These are phyloP conservation scores for Alouatta palliata DNA, from an alignment of 2,113 vertebrate genomes.

Conservation along the genomic window DNA sequence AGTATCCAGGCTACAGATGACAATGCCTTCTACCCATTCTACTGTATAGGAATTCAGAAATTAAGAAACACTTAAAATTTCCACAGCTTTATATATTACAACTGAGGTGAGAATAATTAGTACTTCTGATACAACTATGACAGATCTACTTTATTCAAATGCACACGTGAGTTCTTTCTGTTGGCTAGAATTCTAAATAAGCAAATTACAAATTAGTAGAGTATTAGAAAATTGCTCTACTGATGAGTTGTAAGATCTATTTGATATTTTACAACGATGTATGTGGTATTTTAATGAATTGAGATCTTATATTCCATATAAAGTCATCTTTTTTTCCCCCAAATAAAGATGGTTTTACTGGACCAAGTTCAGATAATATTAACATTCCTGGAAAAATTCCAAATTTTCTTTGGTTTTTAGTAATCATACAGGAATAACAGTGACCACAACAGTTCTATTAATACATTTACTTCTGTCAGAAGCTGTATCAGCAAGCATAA, in stretches of 20 bases:
- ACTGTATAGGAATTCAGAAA: background rate
- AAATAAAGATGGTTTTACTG: slow-evolving; percentile 65
- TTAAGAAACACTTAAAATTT: background rate
- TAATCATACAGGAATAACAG: slow-evolving; percentile 35
- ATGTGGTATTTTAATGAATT: background rate
- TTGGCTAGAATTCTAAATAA: slow-evolving; percentile 40
- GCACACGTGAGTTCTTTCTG: background rate
- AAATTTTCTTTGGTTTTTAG: slow-evolving; percentile 56
- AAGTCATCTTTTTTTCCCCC: background rate
- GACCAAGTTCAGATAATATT: slow-evolving; percentile 56
- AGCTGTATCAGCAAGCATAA: slow-evolving; percentile 58
- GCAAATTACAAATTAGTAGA: background rate
- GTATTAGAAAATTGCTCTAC: background rate
- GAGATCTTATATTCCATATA: background rate
- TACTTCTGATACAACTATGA: background rate
- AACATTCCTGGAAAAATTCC: slow-evolving; percentile 55
- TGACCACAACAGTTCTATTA: slow-evolving; percentile 10
- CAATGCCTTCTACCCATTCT: background rate
- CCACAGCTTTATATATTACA: background rate
- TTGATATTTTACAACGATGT: slow-evolving; percentile 49
- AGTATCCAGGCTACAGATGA: background rate
- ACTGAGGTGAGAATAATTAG: background rate
- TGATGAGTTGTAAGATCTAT: slow-evolving; percentile 25
- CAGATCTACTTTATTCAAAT: background rate
- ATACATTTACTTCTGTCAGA: slow-evolving; percentile 63